Evolutionary conservation across 1,140 invertebrate species (phyloP), one percentile per base, ranked within the genome.

Genomic region (Drepana arcuata): DNA sequence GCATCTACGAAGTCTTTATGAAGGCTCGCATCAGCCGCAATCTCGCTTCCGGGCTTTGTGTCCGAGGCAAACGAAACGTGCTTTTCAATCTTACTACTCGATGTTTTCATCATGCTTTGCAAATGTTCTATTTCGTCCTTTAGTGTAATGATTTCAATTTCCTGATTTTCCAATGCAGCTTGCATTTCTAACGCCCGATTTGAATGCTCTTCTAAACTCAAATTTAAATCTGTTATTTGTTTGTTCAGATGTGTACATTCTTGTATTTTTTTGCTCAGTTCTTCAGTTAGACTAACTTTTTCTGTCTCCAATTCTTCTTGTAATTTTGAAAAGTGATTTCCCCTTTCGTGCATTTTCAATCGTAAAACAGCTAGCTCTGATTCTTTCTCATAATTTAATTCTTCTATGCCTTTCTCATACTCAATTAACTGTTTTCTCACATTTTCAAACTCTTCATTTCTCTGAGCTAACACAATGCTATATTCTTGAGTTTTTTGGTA

Each of bases 121-220:
- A 80, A 59, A 49, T 46, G 66, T 7, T 44, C 35, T 36, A 83
- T 64, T 55, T 91, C 86, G 43, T 88, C 84, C 48, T 89, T 90
- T 4, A 92, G 54, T 1, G 86, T 86, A 1, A 88, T 87, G 31
- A 92, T 87, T 59, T 92, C 90, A 28, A 87, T 58, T 45, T 92
- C 90, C 59, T 90, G 91, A 11, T 80, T 85, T 48, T 88, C 86
- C 15, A 92, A 68, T 0, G 86, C 86, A 7, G 75, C 61, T 48
- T 87, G 88, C 48, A 86, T 83, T 46, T 86, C 82, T 4, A 73
- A 29, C 36, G 79, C 48, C 68, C 83, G 50, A 1, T 45, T 46
- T 3, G 84, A 69, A 48, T 89, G 85, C 49, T 88, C 86, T 48
- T 87, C 82, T 10, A 86, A 65, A 2, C 84, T 41, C 9, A 65